phyloP scores from a whole-genome alignment of 2,113 vertebrate genomes.

The Malurus cyaneus region DNA sequence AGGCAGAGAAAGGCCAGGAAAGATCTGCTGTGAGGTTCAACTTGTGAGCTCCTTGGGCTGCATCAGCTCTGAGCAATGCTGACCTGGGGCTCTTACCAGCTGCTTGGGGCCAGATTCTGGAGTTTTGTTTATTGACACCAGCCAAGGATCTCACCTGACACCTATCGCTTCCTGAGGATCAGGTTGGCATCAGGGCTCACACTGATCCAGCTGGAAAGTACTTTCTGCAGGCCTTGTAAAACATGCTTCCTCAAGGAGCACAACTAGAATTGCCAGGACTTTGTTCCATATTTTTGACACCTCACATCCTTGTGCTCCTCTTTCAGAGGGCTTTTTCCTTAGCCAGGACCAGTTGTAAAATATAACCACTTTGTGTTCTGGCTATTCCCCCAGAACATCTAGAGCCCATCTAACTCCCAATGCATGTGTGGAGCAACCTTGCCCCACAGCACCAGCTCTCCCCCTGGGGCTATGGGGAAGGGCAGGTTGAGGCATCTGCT shows the following conservation, averaged over 20 bases:
- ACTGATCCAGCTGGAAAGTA: not conserved
- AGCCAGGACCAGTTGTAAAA: not conserved
- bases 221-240: not conserved
- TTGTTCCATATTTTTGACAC: not conserved
- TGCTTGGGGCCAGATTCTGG: not conserved
- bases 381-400: not conserved
- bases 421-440: not conserved
- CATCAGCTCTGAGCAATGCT: not conserved
- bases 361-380: not conserved
- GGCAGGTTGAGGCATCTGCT: not conserved
- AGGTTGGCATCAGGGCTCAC: not conserved
- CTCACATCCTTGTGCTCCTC: not conserved
- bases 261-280: not conserved
- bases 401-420: not conserved
- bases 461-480: not conserved
- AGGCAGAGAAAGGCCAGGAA: not conserved
- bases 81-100: not conserved
- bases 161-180: not conserved
- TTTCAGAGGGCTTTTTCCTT: not conserved
- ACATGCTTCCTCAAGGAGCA: not conserved
- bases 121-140: not conserved
- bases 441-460: not conserved
- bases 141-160: not conserved
- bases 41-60: not conserved
- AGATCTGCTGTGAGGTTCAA: fast-evolving